These are phyloP conservation scores for Lithodes maja DNA, from an alignment of 2,888 invertebrate species.

Conservation along the genomic window DNA sequence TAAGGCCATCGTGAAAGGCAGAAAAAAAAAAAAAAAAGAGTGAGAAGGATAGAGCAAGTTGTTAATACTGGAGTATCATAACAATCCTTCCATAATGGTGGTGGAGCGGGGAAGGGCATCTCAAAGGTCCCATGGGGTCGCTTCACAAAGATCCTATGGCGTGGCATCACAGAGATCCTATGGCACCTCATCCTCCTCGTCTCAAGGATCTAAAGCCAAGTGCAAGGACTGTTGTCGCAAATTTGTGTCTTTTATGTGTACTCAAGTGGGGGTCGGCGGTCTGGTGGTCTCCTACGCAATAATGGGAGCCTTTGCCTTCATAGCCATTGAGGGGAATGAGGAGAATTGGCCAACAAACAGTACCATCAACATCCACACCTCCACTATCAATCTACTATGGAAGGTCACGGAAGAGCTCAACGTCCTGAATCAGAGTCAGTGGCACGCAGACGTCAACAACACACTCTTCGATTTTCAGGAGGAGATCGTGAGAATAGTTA, in stretches of 20 bases:
- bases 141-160: slow-evolving; percentile 55
- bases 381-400: slow-evolving; percentile 80
- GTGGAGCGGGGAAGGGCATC: slow-evolving; percentile 65
- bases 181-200: slow-evolving; percentile 74
- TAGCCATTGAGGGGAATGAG: slow-evolving; percentile 83
- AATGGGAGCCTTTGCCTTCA: slow-evolving; percentile 88
- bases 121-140: slow-evolving; percentile 54
- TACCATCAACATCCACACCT: slow-evolving; percentile 75
- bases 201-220: slow-evolving; percentile 83
- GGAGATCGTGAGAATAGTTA: slow-evolving; percentile 55
- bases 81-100: slow-evolving; percentile 35
- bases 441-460: slow-evolving; percentile 70
- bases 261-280: slow-evolving; percentile 87
- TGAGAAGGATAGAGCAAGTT: no score
- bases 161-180: slow-evolving; percentile 69
- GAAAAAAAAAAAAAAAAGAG: no score
- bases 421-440: slow-evolving; percentile 79
- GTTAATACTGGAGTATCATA: no score
- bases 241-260: slow-evolving; percentile 92
- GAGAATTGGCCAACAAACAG: slow-evolving; percentile 76
- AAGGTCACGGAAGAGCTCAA: slow-evolving; percentile 80
- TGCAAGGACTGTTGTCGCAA: slow-evolving; percentile 90
- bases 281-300: slow-evolving; percentile 90
- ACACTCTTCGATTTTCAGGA: slow-evolving; percentile 64
- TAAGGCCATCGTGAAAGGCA: no score